Conservation (phyloP, 2,113 vertebrate genomes). For the Thalassarche chlororhynchos region DNA sequence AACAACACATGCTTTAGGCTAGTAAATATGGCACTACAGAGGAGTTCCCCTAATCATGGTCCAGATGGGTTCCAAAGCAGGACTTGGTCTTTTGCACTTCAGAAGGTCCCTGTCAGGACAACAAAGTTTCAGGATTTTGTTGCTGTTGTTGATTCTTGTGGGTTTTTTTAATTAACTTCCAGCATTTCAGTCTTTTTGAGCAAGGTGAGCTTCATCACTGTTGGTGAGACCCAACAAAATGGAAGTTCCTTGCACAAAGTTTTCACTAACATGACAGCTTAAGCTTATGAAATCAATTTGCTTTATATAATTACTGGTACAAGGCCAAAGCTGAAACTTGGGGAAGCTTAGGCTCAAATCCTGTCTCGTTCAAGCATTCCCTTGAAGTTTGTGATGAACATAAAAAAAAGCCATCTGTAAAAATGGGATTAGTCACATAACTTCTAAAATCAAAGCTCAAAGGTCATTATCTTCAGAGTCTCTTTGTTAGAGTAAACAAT, state of each 20-base stretch:
- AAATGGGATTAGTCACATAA: conserved; percentile 38
- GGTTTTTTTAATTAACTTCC: not conserved
- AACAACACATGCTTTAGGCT: conserved; percentile 17
- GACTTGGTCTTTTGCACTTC: conserved; percentile 10
- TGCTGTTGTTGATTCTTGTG: not conserved
- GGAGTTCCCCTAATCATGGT: not conserved
- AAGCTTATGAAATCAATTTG: conserved; percentile 62
- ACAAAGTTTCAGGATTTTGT: not conserved
- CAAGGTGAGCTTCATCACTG: not conserved
- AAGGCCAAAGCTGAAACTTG: conserved; percentile 51
- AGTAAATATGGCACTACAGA: conserved; percentile 29
- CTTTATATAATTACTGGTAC: conserved; percentile 30
- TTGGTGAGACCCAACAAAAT: conserved; percentile 15
- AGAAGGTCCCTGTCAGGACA: conserved; percentile 24
- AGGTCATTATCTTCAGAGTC: not conserved
- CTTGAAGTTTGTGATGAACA: conserved; percentile 63
- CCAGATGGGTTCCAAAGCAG: not conserved
- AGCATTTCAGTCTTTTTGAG: conserved; percentile 18
- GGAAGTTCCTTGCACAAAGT: conserved; percentile 50
- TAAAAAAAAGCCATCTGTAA: conserved; percentile 46
- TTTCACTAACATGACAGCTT: conserved; percentile 38
- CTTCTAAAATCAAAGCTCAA: conserved; percentile 38
- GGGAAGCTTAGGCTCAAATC: conserved; percentile 59
- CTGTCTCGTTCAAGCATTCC: conserved; percentile 24
- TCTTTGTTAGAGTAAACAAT: conserved; percentile 1